phyloP scores from a whole-genome alignment of 2,888 invertebrate genomes.

The Exocentrus adspersus region DNA sequence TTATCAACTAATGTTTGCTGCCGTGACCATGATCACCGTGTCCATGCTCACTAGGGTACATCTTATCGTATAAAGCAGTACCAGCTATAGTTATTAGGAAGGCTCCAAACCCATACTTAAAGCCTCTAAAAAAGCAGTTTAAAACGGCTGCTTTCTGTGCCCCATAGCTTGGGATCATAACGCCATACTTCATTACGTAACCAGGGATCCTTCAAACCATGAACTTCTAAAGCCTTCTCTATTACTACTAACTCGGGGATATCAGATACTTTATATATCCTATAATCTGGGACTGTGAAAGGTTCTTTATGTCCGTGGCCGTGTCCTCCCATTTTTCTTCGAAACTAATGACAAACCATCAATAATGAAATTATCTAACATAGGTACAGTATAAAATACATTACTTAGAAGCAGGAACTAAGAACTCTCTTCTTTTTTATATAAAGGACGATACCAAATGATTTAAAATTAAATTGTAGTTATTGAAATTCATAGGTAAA shows the following conservation, averaged over 20 bases:
- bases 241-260: conserved; percentile 73
- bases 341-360: conserved; percentile 2
- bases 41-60: conserved; percentile 61
- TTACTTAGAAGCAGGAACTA: no score
- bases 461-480: no score
- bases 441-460: no score
- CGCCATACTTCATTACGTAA: conserved; percentile 89
- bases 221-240: conserved; percentile 72
- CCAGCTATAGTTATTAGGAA: conserved; percentile 68
- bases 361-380: neutral
- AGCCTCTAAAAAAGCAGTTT: conserved; percentile 71
- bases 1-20: conserved; percentile 21
- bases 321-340: conserved; percentile 62
- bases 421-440: no score
- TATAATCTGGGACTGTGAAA: conserved; percentile 77
- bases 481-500: no score
- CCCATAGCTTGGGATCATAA: conserved; percentile 71
- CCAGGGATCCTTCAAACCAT: conserved; percentile 88
- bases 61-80: conserved; percentile 55
- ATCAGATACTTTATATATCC: conserved; percentile 77
- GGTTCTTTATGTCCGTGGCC: conserved; percentile 69
- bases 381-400: no score
- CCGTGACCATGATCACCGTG: conserved; percentile 60
- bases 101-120: conserved; percentile 71
- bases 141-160: conserved; percentile 65